Conservation (phyloP, 2,797 vertebrate species). For the Urosaurus nigricauda region DNA sequence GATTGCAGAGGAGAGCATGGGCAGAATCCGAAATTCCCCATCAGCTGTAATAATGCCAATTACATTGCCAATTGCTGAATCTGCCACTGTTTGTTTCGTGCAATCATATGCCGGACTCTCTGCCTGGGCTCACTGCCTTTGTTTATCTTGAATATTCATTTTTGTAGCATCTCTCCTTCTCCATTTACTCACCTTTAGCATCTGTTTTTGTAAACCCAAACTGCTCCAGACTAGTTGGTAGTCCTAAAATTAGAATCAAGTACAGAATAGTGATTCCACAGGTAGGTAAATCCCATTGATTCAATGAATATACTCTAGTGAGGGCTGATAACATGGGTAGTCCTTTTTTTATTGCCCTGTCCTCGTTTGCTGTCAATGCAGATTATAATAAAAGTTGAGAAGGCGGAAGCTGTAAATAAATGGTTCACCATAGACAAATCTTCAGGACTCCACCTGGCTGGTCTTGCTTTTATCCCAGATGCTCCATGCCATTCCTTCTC, state of each 20-base stretch:
- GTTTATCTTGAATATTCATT: constrained; percentile 75
- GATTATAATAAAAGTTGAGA: too few relatives aligned
- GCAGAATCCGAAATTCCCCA: constrained; percentile 80
- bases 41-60: constrained; percentile 81
- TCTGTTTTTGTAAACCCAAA: not conserved
- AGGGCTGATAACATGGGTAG: too few relatives aligned
- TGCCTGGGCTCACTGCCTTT: constrained; percentile 72
- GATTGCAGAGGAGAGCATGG: constrained; percentile 75
- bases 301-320: too few relatives aligned
- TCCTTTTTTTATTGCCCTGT: not conserved
- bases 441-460: too few relatives aligned
- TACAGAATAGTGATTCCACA: too few relatives aligned
- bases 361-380: constrained; percentile 34
- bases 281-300: too few relatives aligned
- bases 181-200: constrained; percentile 1
- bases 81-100: constrained; percentile 76
- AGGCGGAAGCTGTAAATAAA: not conserved
- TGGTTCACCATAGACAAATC: not conserved
- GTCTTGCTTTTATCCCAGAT: too few relatives aligned
- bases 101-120: constrained; percentile 70
- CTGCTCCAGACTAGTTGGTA: not conserved
- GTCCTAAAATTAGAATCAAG: too few relatives aligned
- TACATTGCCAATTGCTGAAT: constrained; percentile 82
- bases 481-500: not conserved
- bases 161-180: constrained; percentile 41